Evolutionary conservation across 64 coral and sea anemone species (phyloP), one percentile per base, ranked within the genome.

Genomic region (Montipora foliosa): DNA sequence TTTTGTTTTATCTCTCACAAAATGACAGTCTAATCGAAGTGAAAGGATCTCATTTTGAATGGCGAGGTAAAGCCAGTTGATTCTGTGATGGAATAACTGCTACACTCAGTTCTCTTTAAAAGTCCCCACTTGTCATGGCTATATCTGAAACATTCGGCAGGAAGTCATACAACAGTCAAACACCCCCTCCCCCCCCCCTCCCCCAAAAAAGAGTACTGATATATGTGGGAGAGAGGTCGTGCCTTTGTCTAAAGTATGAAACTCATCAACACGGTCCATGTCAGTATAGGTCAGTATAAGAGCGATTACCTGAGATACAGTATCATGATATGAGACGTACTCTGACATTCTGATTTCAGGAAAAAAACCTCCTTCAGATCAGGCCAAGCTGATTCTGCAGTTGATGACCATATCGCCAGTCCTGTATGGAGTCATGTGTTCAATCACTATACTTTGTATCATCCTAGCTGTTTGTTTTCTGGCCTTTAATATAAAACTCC

Each of bases 401-500:
- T 76, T 90, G 6, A 76, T 89, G 62, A 83, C 95, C 0, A 93
- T 96, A n/a, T 96, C 95, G 17, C 25, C 95, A 29, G 67, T 67
- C 5, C 80, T 96, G 47, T 96, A 93, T 17, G 95, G 90, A 22
- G 53, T 79, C 47, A 83, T 93, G 87, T 83, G 71, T 71, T 13
- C 60, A 0, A 70, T 93, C 17, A 89, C 86, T 55, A 48, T 93
- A 8, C 47, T 96, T 0, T 96, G 95, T 47, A 96, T 96, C 48
- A 19, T 93, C 46, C 46, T 96, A 60, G 95, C 91, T 19, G 60
- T 90, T 90, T 51, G 87, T 24, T 96, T 96, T 80, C 37, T 96
- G 25, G 73, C 80, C 24, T 96, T 96, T 81, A 96, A 96, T 85
- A 79, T 96, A 73, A 74, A 74, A 6, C 92, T 93, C 78, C 90